Conservation (phyloP, 2,888 invertebrate genomes). For the Plebejus argus region DNA sequence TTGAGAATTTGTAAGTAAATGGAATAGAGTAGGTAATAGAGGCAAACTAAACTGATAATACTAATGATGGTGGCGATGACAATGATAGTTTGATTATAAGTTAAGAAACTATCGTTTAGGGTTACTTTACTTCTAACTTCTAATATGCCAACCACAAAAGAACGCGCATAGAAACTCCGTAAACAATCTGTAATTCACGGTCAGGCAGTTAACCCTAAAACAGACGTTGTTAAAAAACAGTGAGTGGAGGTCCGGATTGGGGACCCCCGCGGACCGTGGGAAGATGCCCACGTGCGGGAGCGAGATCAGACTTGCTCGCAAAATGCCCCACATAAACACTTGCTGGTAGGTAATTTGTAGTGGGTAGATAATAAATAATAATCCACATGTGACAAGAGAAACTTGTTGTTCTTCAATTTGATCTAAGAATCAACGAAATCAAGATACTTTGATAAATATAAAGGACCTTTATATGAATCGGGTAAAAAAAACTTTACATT, state of each 20-base stretch:
- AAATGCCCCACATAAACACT: conserved; percentile 34
- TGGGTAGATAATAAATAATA: not conserved
- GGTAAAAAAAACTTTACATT: too few species aligned
- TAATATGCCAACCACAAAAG: not conserved
- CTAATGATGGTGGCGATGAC: too few species aligned
- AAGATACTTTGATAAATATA: too few species aligned
- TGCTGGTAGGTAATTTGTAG: not conserved
- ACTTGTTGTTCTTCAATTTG: not conserved
- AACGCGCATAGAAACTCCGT: not conserved
- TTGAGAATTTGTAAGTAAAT: too few species aligned
- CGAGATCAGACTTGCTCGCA: conserved; percentile 50
- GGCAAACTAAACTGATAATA: too few species aligned
- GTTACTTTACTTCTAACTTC: not conserved
- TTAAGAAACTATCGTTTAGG: not conserved
- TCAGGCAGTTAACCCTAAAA: conserved; percentile 8
- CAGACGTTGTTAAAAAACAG: conserved; percentile 41
- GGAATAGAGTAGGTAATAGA: too few species aligned
- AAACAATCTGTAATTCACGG: not conserved
- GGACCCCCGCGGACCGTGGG: conserved; percentile 66
- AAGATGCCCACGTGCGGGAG: conserved; percentile 54
- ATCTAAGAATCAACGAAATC: too few species aligned
- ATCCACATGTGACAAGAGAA: conserved; percentile 9
- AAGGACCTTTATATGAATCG: too few species aligned
- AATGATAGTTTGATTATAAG: not conserved
- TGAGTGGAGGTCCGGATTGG: conserved; percentile 46